phyloP scores from a whole-genome alignment of 2,113 vertebrate genomes.

The Neoarius graeffei region DNA sequence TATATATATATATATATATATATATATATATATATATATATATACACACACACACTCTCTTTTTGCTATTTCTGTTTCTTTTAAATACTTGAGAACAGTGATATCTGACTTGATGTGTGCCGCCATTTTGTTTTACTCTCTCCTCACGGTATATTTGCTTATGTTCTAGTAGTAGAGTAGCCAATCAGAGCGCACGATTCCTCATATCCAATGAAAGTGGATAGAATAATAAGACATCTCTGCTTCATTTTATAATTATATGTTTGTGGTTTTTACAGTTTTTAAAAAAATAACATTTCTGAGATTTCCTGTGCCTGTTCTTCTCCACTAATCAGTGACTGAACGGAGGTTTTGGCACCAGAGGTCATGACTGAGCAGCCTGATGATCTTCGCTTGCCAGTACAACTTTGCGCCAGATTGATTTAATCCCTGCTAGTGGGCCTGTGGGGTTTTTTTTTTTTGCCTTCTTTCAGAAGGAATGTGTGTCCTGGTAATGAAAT shows the following conservation, averaged over 20 bases:
- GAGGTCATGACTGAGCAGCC: slow-evolving; percentile 31
- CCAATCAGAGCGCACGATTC: too few species aligned
- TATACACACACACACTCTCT: too few species aligned
- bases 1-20: too few species aligned
- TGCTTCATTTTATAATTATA: neutral
- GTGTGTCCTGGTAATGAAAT: neutral
- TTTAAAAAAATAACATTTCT: slow-evolving; percentile 5
- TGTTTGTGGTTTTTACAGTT: neutral
- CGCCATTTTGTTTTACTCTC: too few species aligned
- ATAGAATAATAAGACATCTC: neutral
- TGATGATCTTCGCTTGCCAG: neutral
- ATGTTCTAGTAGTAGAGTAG: too few species aligned
- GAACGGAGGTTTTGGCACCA: neutral
- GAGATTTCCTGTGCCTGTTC: neutral
- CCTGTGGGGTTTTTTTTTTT: neutral
- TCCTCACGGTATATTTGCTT: too few species aligned
- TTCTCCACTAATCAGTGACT: neutral
- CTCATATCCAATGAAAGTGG: too few species aligned
- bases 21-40: too few species aligned
- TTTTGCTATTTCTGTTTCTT: too few species aligned
- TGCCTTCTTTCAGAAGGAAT: neutral
- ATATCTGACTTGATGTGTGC: too few species aligned
- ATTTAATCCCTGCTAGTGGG: neutral
- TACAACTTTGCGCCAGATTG: neutral
- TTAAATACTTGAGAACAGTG: too few species aligned